Evolutionary conservation across 1,140 invertebrate genomes (phyloP), one percentile per base, ranked within the genome.

Genomic region (Drosophila pallidifrons): DNA sequence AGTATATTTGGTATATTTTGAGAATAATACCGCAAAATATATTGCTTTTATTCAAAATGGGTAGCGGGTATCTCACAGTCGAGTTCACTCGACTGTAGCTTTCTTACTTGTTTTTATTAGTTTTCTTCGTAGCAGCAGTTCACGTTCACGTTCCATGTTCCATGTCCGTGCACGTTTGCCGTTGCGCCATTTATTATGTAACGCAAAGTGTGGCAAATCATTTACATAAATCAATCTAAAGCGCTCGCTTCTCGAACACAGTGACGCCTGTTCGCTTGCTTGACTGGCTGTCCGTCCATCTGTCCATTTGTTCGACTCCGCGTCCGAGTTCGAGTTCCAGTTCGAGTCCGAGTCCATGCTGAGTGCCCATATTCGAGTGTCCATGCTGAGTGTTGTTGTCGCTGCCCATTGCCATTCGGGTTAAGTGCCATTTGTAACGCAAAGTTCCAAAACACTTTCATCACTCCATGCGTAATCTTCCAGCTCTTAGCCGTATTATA

Each of bases 181-280:
- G 41, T 65, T 28, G 61, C 74, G 80, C 76, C 79, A 87, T 87
- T 87, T 87, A 87, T 87, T 87, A 87, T 87, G 79, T 82, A 75
- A 70, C 83, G 80, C 83, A 87, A 88, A 87, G 83, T 87, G 81
- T 88, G 79, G 83, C 83, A 82, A 87, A 69, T 87, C 83, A 82
- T 87, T 87, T 87, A 88, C 82, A 87, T 88, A 87, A 87, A 87
- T 87, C 81, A 83, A 85, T 82, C 79, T 68, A 64, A 77, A 87
- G 80, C 78, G 82, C 52, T 30, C 78, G 82, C 52, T 30, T 51
- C 63, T 47, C 69, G 35, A 52, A 66, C 38, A 75, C 32, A 32
- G 32, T 25, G 20, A 20, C 58, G 52, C 52, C 46, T 25, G 20
- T 25, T 25, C 0, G 20, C 20, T 3, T 25, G 20, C 20, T 25